Percentiles rank a stretch among this genome's conserved stretches.
These are phyloP conservation scores for Callosobruchus maculatus DNA, from an alignment of 2,888 invertebrate species.

Conservation along the genomic window DNA sequence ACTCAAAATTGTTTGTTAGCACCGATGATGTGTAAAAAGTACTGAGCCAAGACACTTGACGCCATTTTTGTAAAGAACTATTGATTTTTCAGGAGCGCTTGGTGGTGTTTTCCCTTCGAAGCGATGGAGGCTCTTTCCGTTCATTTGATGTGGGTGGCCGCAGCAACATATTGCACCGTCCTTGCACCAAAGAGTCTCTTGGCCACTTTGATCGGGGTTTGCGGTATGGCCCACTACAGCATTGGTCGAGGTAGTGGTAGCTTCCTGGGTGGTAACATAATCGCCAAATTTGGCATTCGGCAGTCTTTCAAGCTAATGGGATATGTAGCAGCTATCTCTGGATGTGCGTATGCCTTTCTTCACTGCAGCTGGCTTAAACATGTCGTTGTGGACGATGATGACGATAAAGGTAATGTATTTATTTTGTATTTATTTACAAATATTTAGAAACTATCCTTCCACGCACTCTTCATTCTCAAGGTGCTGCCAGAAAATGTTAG, in stretches of 20 bases:
- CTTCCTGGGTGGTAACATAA: constrained; percentile 74
- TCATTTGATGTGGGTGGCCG: constrained; percentile 88
- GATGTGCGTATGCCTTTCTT: constrained; percentile 65
- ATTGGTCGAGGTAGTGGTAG: constrained; percentile 80
- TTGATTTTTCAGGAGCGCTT: constrained; percentile 69
- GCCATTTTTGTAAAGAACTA: too few species aligned
- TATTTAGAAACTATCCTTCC: too few species aligned
- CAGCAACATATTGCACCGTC: constrained; percentile 81
- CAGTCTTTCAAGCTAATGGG: constrained; percentile 80
- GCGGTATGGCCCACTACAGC: constrained; percentile 87
- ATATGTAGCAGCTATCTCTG: constrained; percentile 66
- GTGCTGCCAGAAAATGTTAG: too few species aligned
- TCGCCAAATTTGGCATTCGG: constrained; percentile 71
- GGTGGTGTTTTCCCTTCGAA: constrained; percentile 88
- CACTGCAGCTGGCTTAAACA: constrained; percentile 72
- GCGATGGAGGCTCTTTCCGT: constrained; percentile 82
- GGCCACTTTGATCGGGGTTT: constrained; percentile 81
- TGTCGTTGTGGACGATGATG: constrained; percentile 42
- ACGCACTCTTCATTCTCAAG: too few species aligned
- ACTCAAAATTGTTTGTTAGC: too few species aligned
- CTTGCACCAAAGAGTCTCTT: constrained; percentile 78
- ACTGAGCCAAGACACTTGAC: too few species aligned
- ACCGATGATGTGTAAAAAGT: too few species aligned
- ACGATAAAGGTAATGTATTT: constrained; percentile 15
- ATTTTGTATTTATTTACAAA: too few species aligned